These are phyloP conservation scores for Camelus bactrianus DNA, from an alignment of 2,113 vertebrate genomes.

Conservation along the genomic window DNA sequence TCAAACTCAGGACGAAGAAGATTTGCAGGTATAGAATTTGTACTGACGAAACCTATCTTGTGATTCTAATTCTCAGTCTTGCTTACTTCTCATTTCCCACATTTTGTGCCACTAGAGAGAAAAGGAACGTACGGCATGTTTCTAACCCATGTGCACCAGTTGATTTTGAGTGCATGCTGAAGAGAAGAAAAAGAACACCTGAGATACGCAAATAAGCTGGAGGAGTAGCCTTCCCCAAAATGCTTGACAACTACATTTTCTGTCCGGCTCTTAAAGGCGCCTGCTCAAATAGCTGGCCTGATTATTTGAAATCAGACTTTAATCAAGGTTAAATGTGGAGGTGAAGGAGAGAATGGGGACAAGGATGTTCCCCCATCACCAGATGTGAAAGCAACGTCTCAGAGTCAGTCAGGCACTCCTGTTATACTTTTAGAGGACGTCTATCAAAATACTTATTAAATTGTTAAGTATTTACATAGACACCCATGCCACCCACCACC, in stretches of 20 bases:
- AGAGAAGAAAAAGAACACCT: not conserved
- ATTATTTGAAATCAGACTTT: constrained; percentile 35
- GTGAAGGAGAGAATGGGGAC: not conserved
- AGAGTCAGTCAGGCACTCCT: not conserved
- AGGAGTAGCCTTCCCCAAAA: not conserved
- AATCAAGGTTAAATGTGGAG: not conserved
- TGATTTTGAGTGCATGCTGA: not conserved
- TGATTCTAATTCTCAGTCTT: constrained; percentile 33
- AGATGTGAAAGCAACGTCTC: not conserved
- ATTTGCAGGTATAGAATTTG: constrained; percentile 31
- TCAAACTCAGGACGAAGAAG: constrained; percentile 49
- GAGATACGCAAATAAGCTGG: not conserved
- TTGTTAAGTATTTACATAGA: not conserved
- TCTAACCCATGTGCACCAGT: not conserved
- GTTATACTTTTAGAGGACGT: not conserved
- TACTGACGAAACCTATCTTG: not conserved
- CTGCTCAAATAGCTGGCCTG: not conserved
- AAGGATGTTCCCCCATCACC: not conserved
- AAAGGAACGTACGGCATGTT: not conserved
- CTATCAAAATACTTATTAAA: not conserved
- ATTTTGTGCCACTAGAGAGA: not conserved
- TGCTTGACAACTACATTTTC: not conserved
- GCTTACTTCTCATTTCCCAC: not conserved
- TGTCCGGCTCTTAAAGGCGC: not conserved
- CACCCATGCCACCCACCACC: not conserved